Base-by-base conservation (phyloP, 2,888 invertebrate species). In the Eristalinus aeneus region DNA sequence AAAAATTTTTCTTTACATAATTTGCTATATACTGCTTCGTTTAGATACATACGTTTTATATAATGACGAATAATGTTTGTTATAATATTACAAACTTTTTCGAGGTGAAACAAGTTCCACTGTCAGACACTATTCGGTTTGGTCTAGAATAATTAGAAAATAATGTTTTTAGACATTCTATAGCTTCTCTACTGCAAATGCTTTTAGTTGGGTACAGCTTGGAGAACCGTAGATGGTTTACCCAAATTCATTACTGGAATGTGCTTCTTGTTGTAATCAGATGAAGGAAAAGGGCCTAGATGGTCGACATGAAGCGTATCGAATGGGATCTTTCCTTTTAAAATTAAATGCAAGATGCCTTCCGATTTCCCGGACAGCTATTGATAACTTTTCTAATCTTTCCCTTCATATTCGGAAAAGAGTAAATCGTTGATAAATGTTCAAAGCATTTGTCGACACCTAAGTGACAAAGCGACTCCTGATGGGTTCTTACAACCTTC, bases 401-500 rank as follows among this genome's bases (percentile, higher is more conserved):
- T 1, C 80, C 67, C 61, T 88, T 88, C 91, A 93, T 91, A 10
- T 89, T 89, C 0, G 90, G 90, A 74, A 93, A 93, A 91, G 91
- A 93, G 86, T 91, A 93, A 10, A 88, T 84, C 39, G 88, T 27
- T 20, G 58, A 73, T 10, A 86, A 11, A 12, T 75, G 20, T 36
- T 77, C 74, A 23, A n/a, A 71, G 10, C 63, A 22, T 64, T 87
- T 79, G 36, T 60, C 61, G 11, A 56, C 60, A 10, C 82, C 75
- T 22, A 78, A 20, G 63, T 82, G 82, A n/a, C 79, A 78, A 11
- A 87, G 34, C 3, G 69, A 72, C 12, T 73, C 79, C 36, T 86
- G 85, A 20, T 60, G 65, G 9, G 58, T 65, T 46, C 56, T 65
- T 32, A 87, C 79, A 4, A 87, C 68, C 3, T 74, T 23, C 27